Evolutionary conservation across 2,797 vertebrate species (phyloP).

Genomic region (Dipus sagitta): DNA sequence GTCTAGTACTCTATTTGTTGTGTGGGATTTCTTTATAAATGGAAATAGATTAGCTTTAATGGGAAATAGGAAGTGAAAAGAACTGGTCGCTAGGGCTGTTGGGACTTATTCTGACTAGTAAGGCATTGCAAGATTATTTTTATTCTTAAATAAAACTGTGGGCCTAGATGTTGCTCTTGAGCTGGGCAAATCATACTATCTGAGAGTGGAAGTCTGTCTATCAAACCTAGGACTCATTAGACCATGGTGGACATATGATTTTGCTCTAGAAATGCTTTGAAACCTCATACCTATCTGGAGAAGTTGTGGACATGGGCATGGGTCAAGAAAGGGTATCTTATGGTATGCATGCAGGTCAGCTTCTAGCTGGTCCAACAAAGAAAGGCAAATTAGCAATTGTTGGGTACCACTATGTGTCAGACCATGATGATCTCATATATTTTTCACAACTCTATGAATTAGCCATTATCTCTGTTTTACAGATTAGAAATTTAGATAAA

Average conservation of each 20-base stretch:
- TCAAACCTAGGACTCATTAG: background rate
- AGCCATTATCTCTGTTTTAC: background rate
- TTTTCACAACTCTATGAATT: slow-evolving; percentile 29
- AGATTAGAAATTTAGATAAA: slow-evolving; percentile 19
- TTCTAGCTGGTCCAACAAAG: background rate
- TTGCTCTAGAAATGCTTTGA: background rate
- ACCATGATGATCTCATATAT: background rate
- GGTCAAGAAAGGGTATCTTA: background rate
- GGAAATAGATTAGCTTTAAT: background rate
- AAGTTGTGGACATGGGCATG: background rate
- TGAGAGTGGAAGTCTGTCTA: background rate
- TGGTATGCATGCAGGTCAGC: background rate
- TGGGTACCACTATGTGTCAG: background rate
- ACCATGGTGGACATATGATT: background rate
- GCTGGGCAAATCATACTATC: background rate
- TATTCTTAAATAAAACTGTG: background rate
- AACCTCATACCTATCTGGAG: background rate
- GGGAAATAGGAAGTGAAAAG: background rate
- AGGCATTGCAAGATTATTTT: background rate
- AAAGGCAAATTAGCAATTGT: background rate
- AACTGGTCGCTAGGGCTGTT: background rate
- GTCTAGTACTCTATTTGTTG: background rate
- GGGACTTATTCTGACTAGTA: background rate
- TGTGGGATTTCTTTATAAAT: background rate
- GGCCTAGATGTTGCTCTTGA: background rate